Base-by-base conservation (phyloP, 2,888 invertebrate genomes). In the Eurytoma adleriae region DNA sequence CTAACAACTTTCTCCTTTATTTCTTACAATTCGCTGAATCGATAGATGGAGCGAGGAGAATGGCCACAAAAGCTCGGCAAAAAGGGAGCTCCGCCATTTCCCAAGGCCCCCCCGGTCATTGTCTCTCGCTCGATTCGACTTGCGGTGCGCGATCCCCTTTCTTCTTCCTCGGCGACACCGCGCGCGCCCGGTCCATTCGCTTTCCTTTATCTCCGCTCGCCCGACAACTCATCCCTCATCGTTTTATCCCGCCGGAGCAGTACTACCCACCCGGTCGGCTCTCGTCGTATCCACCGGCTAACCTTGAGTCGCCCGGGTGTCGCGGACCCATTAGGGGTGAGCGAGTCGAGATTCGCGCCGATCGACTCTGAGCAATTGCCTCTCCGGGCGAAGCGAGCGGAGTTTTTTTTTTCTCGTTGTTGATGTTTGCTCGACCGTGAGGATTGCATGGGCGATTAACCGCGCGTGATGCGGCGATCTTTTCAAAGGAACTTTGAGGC, bases 1-100 rank as follows among this genome's bases (percentile, higher is more conserved):
- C 20, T 59, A 48, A 59, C 48, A 70, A 59, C 70, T 70, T 70
- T 70, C 16, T 20, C 48, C 4, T 20, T 40, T 40, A 70, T 59
- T 59, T 70, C 70, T 70, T 70, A 16, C 70, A 59, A 70, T 70
- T 59, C 59, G 70, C 40, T 70, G 70, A 70, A 70, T 70, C 59
- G 40, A 57, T 57, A 70, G 20, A 56, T 57, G 59, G 54, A 54
- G 54, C 7, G 40, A 40, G 30, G 10, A 68, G 12, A 68, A 54
- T 56, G 50, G 12, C 50, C 12, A 27, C n/a, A 16, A 48, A 27
- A 61, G 30, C 5, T 56, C 48, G 59, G 24, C 24, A 61, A 62
- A 72, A 72, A 62, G 62, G 24, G 30, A 13, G 14, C 52, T 72
- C 59, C 52, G n/a, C 27, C 64, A 72, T 72, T 72, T 59, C 30